phyloP scores from a whole-genome alignment of 2,113 vertebrate species.

The Engraulis encrasicolus region DNA sequence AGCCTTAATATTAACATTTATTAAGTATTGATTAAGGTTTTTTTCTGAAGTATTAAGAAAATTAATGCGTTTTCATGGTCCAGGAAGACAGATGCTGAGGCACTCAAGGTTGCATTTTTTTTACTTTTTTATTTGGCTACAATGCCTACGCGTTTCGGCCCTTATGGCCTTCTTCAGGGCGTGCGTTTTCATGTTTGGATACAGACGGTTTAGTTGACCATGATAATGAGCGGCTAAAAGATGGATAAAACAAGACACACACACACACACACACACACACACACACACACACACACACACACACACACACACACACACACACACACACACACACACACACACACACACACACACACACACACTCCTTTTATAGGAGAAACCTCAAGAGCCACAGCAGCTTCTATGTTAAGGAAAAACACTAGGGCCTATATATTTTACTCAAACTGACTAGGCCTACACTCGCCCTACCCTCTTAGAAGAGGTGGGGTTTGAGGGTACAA shows the following conservation, averaged over 20 bases:
- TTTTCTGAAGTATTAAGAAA: too few species aligned
- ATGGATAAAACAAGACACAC: conserved; percentile 8
- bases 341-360: conserved; percentile 12
- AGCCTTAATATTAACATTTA: too few species aligned
- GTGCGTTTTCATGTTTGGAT: too few species aligned
- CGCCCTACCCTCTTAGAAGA: conserved; percentile 17
- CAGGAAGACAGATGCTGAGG: too few species aligned
- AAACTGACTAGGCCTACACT: conserved; percentile 6
- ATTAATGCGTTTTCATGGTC: too few species aligned
- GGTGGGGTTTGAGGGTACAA: conserved; percentile 45
- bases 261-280: conserved; percentile 9
- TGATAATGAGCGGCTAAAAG: too few species aligned
- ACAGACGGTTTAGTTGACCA: too few species aligned
- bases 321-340: conserved; percentile 4
- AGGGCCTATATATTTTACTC: conserved; percentile 26
- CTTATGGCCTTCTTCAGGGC: too few species aligned
- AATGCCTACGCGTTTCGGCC: too few species aligned
- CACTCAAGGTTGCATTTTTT: too few species aligned
- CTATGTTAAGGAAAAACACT: conserved; percentile 60
- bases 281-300: conserved; percentile 5
- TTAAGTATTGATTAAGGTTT: too few species aligned
- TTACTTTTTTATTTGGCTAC: too few species aligned
- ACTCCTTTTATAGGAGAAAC: conserved; percentile 53
- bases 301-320: conserved; percentile 11
- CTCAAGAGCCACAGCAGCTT: conserved; percentile 39